Conservation (phyloP, 2,888 invertebrate species). For the Trypoxylon attenuatum region DNA sequence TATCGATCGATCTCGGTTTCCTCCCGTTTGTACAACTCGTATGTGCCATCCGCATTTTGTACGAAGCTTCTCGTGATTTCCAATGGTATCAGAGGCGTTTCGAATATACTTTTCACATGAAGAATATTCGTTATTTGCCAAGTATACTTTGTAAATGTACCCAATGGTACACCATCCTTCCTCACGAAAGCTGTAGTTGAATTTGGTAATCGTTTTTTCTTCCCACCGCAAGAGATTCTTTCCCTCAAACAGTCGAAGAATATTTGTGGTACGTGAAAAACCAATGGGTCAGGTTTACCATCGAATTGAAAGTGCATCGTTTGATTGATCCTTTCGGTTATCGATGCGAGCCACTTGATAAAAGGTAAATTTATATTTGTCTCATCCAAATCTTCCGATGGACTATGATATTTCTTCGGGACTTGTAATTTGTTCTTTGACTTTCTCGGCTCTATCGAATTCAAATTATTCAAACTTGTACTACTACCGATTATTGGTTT, state of each 20-base stretch:
- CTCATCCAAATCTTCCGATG: constrained; percentile 67
- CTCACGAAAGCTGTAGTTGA: constrained; percentile 78
- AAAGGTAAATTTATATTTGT: constrained; percentile 76
- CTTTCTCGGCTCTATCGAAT: constrained; percentile 66
- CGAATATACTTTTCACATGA: constrained; percentile 85
- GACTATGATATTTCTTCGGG: constrained; percentile 64
- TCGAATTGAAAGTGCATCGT: constrained; percentile 83
- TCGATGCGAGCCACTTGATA: constrained; percentile 83
- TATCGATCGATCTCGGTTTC: constrained; percentile 71
- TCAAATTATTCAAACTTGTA: constrained; percentile 62
- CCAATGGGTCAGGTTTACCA: constrained; percentile 81
- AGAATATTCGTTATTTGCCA: constrained; percentile 84
- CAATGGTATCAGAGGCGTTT: constrained; percentile 79
- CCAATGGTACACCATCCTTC: constrained; percentile 79
- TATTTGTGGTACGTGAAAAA: constrained; percentile 82
- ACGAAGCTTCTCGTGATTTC: constrained; percentile 81
- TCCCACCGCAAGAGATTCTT: constrained; percentile 80
- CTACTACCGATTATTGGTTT: constrained; percentile 48
- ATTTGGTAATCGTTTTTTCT: constrained; percentile 81
- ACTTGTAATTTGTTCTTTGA: constrained; percentile 63
- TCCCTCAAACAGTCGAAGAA: constrained; percentile 85
- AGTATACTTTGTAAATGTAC: constrained; percentile 82
- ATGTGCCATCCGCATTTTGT: constrained; percentile 79
- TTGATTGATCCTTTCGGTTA: constrained; percentile 86
- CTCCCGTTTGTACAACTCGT: constrained; percentile 74